Evolutionary conservation across 2,113 vertebrate species (phyloP), one percentile per base, ranked within the genome.

Genomic region (Noctilio leporinus): DNA sequence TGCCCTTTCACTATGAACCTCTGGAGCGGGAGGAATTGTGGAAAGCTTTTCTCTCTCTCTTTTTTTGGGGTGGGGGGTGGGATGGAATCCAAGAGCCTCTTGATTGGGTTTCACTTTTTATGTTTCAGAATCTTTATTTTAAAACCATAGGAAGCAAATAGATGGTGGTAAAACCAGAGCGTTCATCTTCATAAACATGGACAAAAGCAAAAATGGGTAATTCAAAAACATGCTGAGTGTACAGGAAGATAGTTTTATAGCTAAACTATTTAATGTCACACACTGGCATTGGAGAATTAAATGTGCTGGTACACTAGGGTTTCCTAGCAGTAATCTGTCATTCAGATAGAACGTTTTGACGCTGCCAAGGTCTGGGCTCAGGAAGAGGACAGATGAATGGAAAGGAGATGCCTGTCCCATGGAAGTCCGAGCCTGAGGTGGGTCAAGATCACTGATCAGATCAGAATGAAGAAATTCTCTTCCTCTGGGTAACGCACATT

Each of bases 101-200:
- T 81, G 96, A 92, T 89, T 57, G 28, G 30, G 8, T 78, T 85
- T 96, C 51, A 85, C 45, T 91, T 75, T 90, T 95, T 75, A 96
- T 88, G 57, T 73, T 93, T 84, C 86, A 69, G 55, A 95, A 93
- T 84, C 84, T 96, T 95, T 62, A 73, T n/a, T 53, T 78, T 93
- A 82, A 96, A 90, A 89, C 40, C 15, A 11, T 30, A 78, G 57
- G 57, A 75, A 86, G n/a, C 62, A 89, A 91, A 86, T 89, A 91
- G 91, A 55, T 45, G 67, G 45, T 51, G 43, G 47, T 20, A n/a
- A 14, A 55, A 28, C 15, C 49, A 45, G 77, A 84, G 38, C 7
- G 88, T 91, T 94, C 75, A 49, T 90, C 80, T 91, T 81, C 64
- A 91, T 94, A 93, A 94, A 83, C 35, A 76, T 51, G 51, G 67